Percentiles rank a stretch among this genome's conserved stretches.
phyloP scores from a whole-genome alignment of 2,113 vertebrate species.

The Sapajus apella region DNA sequence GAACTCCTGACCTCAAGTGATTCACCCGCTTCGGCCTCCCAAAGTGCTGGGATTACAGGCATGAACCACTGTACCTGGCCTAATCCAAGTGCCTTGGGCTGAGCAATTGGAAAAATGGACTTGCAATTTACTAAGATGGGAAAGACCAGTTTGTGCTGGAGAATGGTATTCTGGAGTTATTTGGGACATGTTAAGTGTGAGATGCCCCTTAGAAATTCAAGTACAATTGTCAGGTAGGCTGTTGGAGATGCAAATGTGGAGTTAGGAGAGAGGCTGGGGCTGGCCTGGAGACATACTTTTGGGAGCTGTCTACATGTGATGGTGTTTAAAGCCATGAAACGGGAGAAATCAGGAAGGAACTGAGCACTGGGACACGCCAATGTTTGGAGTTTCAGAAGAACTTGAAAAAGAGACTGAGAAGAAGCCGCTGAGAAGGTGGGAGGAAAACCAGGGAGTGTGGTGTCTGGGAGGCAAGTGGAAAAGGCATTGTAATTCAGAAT shows the following conservation, averaged over 20 bases:
- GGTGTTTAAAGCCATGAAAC: background rate
- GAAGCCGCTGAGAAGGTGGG: background rate
- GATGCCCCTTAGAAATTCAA: background rate
- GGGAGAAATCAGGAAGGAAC: background rate
- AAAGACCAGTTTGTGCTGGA: background rate
- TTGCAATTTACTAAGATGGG: background rate
- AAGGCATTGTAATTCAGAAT: background rate
- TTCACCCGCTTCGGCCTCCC: too few species aligned
- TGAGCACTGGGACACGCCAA: background rate
- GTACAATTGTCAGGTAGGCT: background rate
- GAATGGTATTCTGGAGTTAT: background rate
- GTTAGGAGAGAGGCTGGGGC: background rate
- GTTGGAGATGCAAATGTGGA: too few species aligned
- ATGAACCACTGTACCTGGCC: too few species aligned
- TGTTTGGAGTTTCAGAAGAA: background rate
- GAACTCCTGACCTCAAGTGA: too few species aligned
- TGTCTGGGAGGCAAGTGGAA: background rate
- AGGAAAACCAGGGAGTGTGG: background rate
- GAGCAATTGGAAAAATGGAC: background rate
- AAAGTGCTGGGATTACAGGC: too few species aligned
- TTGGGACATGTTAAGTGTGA: background rate
- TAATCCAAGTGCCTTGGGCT: background rate
- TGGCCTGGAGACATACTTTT: background rate
- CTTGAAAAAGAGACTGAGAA: too few species aligned
- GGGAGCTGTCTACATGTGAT: background rate